Conservation (phyloP, 2,888 invertebrate species). For the Incurvaria masculella region DNA sequence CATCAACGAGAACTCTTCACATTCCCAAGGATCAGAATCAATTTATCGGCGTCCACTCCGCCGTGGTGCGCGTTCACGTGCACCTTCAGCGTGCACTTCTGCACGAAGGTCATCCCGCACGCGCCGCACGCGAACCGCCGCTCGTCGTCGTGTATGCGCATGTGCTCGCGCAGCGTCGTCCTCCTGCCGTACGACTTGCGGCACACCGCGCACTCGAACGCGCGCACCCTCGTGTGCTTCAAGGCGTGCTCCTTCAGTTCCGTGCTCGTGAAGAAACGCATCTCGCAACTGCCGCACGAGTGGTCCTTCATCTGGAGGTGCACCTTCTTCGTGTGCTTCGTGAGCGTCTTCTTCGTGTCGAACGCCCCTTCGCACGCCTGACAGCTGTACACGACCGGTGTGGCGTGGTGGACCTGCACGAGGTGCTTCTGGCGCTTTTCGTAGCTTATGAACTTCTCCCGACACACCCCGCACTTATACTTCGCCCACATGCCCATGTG, state of each 20-base stretch:
- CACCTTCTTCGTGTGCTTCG: not conserved
- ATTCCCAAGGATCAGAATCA: not conserved
- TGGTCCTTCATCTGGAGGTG: not conserved
- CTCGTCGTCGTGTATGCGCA: slow-evolving; percentile 41
- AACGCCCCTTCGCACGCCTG: slow-evolving; percentile 34
- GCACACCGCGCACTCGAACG: slow-evolving; percentile 36
- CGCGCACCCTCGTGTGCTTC: slow-evolving; percentile 33
- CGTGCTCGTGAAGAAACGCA: not conserved
- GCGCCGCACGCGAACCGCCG: slow-evolving; percentile 33
- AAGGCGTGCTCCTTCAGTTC: slow-evolving; percentile 24
- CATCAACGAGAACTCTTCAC: not conserved
- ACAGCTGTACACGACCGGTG: slow-evolving; percentile 33
- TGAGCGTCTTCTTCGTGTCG: slow-evolving; percentile 25
- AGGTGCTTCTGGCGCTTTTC: slow-evolving; percentile 36
- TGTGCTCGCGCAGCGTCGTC: slow-evolving; percentile 37
- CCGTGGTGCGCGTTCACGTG: slow-evolving; percentile 38
- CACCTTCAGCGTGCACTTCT: slow-evolving; percentile 41
- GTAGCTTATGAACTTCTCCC: slow-evolving; percentile 34
- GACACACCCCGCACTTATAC: slow-evolving; percentile 36
- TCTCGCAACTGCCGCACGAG: not conserved
- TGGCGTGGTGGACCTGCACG: slow-evolving; percentile 31
- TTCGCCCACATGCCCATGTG: slow-evolving; percentile 35
- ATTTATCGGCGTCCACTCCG: slow-evolving; percentile 17
- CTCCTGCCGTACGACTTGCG: slow-evolving; percentile 39
- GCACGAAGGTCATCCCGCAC: slow-evolving; percentile 40